Conservation (phyloP, 2,888 invertebrate species). For the Protonemura montana region DNA sequence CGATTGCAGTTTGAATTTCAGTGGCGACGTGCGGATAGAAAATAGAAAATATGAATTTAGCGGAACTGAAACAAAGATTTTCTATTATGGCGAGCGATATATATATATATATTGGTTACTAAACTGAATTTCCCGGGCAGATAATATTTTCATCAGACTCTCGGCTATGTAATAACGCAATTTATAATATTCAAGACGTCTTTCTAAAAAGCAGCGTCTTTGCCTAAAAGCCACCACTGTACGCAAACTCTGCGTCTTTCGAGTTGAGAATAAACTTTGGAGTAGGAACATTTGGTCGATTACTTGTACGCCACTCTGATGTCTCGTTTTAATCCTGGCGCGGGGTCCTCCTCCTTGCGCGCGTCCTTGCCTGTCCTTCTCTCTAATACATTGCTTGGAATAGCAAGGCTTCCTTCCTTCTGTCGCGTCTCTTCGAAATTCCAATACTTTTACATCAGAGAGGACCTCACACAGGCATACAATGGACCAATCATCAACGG, state of each 20-base stretch:
- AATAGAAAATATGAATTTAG: too few relatives aligned
- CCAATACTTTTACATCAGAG: neutral
- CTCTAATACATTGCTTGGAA: neutral
- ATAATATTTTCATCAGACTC: neutral
- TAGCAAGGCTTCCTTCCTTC: neutral
- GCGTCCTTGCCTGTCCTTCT: neutral
- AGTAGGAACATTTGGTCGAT: conserved; percentile 12
- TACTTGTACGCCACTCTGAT: neutral
- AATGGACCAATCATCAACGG: conserved; percentile 12
- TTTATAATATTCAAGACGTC: neutral
- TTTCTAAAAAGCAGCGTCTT: neutral
- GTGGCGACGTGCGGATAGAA: neutral
- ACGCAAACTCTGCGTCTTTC: neutral
- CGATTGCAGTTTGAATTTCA: neutral
- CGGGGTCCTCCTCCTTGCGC: neutral
- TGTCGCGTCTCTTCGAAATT: neutral
- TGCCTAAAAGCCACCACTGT: neutral
- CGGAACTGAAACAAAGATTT: too few relatives aligned
- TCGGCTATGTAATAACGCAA: neutral
- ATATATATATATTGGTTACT: too few relatives aligned
- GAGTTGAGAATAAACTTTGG: neutral
- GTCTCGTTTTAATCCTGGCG: conserved; percentile 4
- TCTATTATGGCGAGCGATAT: too few relatives aligned
- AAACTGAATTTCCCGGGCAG: neutral
- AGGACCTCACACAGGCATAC: neutral